Base-by-base conservation (phyloP, 2,888 invertebrate genomes). In the Minunthozetes semirufus region DNA sequence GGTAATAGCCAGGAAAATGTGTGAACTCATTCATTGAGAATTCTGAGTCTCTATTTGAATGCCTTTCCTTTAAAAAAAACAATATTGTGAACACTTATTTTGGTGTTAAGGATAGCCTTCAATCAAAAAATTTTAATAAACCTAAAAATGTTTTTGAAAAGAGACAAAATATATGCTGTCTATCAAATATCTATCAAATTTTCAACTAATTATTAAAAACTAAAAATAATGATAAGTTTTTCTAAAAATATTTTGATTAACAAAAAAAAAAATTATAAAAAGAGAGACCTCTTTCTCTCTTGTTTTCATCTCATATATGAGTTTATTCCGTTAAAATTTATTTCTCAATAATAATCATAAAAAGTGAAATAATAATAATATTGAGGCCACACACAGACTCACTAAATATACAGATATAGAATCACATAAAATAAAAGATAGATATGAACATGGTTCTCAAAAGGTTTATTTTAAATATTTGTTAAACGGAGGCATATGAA, bases 321-420 rank as follows among this genome's bases (percentile, higher is more conserved):
- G 42, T 33, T 33, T 33, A 19, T 50, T 50, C 19, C 19, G 50
- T 50, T 50, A 4, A 19, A 50, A 50, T 48, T 48, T 48, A 48
- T 48, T 56, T 6, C 22, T 56, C 22, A 56, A 29, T 19, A 19
- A 27, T 29, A 29, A 59, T 11, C 8, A 17, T 56, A 15, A 59
- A 59, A 25, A 42, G 8, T 42, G 42, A 25, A 59, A 59, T 59
- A 59, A 29, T 59, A 59, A 15, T 59, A 59, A 59, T 50, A 50
- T 17, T 19, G 50, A 59, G 59, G 19, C 59, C 59, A 59, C 59
- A 59, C 59, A 59, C 27, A 59, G 59, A 59, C 59, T 50, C 3
- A 17, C 1, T 4, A 56, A 19, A 17, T 27, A 27, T 56, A 56
- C 56, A 56, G 13, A 19, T 56, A 25, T 59, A n/a, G 27, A 59